Base-by-base conservation (phyloP, 2,888 invertebrate genomes). In the Priapulus caudatus region DNA sequence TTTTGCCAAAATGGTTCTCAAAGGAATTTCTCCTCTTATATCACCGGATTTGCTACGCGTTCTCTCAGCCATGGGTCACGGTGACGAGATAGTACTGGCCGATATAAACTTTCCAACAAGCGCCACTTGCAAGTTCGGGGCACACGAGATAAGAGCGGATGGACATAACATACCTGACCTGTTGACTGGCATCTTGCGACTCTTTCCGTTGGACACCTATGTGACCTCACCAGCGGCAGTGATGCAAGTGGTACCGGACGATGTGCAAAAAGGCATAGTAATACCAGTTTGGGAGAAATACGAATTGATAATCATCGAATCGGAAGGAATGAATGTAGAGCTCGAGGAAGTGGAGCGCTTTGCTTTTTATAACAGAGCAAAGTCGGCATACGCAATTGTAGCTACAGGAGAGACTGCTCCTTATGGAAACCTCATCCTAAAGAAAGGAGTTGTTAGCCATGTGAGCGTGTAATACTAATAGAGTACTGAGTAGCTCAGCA, bases 361-460 rank as follows among this genome's bases (percentile, higher is more conserved):
- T 33, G 33, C 33, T 10, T 33, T 33, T 33, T 33, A 33, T n/a
- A n/a, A 33, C 10, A 10, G 33, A 10, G 33, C 33, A 10, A n/a
- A 33, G n/a, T 10, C 10, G 33, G 10, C 33, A 10, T 33, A 10
- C n/a, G 33, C 33, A 10, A 33, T 33, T 10, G 33, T 33, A n/a
- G n/a, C n/a, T 10, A 33, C 33, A 33, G 33, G 33, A 33, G 33
- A 33, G n/a, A 33, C 33, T n/a, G 10, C 10, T 33, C 10, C 10
- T 10, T 33, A 33, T 33, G 33, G 33, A 10, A 33, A 33, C 33
- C 10, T 33, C n/a, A 10, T 33, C n/a, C n/a, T 33, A 33, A 33
- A 33, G 33, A 33, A 33, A n/a, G 33, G 33, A 33, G 33, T 33
- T 33, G n/a, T n/a, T n/a, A n/a, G n/a, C n/a, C n/a, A n/a, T n/a